A percentile compares a stretch with the other conserved stretches of the same genome.
phyloP scores from a whole-genome alignment of 2,888 invertebrate genomes.

The Alloplasta piceator region DNA sequence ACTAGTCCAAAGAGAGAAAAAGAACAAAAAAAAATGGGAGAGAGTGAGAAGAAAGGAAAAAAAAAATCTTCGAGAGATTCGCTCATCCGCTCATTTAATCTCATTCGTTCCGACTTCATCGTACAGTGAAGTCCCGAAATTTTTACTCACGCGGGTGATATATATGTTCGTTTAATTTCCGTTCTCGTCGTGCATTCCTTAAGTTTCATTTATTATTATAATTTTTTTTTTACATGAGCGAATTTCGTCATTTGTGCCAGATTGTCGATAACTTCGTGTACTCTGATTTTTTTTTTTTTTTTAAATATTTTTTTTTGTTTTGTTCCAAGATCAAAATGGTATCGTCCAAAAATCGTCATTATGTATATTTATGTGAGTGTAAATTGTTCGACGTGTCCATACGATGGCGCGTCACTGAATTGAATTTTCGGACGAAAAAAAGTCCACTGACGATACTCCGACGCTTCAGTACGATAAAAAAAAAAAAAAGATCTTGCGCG shows the following conservation, averaged over 20 bases:
- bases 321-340: conserved; percentile 29
- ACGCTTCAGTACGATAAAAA: conserved; percentile 1
- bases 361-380: conserved; percentile 47
- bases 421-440: background rate
- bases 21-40: too few relatives aligned
- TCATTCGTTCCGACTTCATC: conserved; percentile 31
- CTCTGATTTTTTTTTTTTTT: conserved; percentile 46
- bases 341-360: conserved; percentile 32
- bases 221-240: too few relatives aligned
- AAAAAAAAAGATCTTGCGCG: conserved; percentile 13
- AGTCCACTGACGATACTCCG: conserved; percentile 2
- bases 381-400: conserved; percentile 39
- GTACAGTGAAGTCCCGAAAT: conserved; percentile 7
- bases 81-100: background rate
- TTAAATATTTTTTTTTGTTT: conserved; percentile 9
- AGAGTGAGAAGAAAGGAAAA: conserved; percentile 5
- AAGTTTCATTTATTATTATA: too few relatives aligned
- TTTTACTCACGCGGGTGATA: conserved; percentile 20
- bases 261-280: conserved; percentile 39
- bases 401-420: conserved; percentile 21
- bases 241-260: conserved; percentile 41
- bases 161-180: conserved; percentile 36
- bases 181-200: conserved; percentile 19
- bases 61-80: conserved; percentile 25
- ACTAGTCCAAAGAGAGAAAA: conserved; percentile 32